These are phyloP conservation scores for Chunga burmeisteri DNA, from an alignment of 2,113 vertebrate genomes.

Conservation along the genomic window DNA sequence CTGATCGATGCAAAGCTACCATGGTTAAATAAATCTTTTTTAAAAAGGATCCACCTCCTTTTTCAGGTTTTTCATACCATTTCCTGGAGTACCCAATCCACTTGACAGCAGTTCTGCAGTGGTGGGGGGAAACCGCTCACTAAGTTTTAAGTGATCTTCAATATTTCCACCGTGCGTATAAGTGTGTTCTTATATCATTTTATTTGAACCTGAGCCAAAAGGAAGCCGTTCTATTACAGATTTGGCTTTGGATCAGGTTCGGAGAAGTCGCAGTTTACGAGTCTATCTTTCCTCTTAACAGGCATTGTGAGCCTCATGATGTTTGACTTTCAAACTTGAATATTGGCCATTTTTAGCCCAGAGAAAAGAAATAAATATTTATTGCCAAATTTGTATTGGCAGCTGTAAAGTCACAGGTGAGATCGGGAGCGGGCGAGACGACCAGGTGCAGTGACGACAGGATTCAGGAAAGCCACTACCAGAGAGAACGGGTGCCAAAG, in stretches of 20 bases:
- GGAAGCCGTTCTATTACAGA: not conserved
- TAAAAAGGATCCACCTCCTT: not conserved
- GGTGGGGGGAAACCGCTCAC: not conserved
- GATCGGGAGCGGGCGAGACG: not conserved
- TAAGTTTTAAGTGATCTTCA: not conserved
- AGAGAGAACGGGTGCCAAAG: not conserved
- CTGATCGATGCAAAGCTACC: not conserved
- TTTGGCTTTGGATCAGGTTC: not conserved
- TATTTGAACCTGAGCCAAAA: not conserved
- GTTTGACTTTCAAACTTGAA: slow-evolving; percentile 63
- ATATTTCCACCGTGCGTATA: not conserved
- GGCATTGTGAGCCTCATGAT: not conserved
- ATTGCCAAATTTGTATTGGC: slow-evolving; percentile 65
- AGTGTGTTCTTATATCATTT: not conserved
- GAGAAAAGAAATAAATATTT: slow-evolving; percentile 22
- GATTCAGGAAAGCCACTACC: not conserved
- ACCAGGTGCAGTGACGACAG: not conserved
- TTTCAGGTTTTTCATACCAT: not conserved
- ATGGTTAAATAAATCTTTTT: not conserved
- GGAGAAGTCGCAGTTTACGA: not conserved
- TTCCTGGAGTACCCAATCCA: not conserved
- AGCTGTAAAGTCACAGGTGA: slow-evolving; percentile 24
- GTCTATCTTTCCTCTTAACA: slow-evolving; percentile 12
- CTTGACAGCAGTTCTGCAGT: not conserved
- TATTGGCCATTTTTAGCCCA: slow-evolving; percentile 47